Conservation (phyloP, 2,113 vertebrate species). For the Xiphophorus hellerii region DNA sequence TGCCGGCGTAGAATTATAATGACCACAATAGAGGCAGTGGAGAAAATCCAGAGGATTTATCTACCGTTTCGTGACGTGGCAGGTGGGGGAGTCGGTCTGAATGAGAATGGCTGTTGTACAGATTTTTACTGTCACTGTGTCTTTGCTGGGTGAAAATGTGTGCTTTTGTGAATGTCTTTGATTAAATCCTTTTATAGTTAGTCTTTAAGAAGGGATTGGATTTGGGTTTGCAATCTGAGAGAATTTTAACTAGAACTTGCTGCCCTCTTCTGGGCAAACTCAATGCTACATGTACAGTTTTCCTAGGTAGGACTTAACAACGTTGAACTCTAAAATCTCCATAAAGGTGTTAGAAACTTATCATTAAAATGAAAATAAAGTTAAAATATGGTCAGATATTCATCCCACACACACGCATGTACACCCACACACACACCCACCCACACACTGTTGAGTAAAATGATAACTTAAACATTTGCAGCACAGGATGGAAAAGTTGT, state of each 20-base stretch:
- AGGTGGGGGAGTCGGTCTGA: conserved; percentile 36
- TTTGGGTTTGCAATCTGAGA: conserved; percentile 29
- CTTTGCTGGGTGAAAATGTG: conserved; percentile 7
- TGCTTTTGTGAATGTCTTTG: conserved; percentile 3
- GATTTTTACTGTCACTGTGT: conserved; percentile 30
- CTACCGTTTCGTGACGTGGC: conserved; percentile 48
- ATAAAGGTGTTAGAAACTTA: background rate
- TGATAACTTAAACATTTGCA: background rate
- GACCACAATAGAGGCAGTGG: conserved; percentile 54
- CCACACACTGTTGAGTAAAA: background rate
- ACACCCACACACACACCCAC: no score
- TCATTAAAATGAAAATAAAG: background rate
- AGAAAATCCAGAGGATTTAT: conserved; percentile 69
- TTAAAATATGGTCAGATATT: background rate
- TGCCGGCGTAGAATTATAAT: conserved; percentile 65
- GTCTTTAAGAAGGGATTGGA: conserved; percentile 25
- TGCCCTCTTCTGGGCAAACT: conserved; percentile 61
- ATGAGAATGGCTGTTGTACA: conserved; percentile 44
- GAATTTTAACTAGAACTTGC: conserved; percentile 14
- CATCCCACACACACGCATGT: background rate
- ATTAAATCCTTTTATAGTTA: conserved; percentile 39
- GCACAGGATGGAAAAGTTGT: background rate
- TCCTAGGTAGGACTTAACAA: background rate
- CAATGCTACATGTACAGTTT: background rate
- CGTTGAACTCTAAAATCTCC: background rate